Base-by-base conservation (phyloP, 2,797 vertebrate species). In the Danio choprae region DNA sequence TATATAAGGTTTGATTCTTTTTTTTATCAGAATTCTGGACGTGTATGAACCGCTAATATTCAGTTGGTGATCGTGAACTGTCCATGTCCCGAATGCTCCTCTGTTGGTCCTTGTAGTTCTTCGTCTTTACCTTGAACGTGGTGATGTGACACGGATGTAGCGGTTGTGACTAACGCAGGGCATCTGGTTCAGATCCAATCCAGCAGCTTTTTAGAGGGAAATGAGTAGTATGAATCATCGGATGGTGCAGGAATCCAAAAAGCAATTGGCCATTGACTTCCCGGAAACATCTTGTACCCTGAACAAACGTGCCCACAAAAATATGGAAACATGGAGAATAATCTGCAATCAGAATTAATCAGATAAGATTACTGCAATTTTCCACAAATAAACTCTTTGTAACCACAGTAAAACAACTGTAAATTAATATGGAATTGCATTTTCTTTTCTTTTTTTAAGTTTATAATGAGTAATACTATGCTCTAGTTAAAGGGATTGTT, bases 131-230 rank as follows among this genome's bases (percentile, higher is more conserved):
- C 7, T 48, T 67, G 18, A 51, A 13, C 29, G 12, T 0, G 41
- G 12, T 0, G 41, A 60, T 43, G 62, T 58, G 62, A 58, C 64
- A 56, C 5, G 29, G 16, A 77, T 53, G 65, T 36, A 4, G 44
- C 12, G 29, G 36, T 69, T 78, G 16, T 78, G 76, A 78, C 65
- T 78, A 60, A 78, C 46, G 44, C 55, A n/a, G 12, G 12, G 9
- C 65, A 70, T 70, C 55, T 78, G 76, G 67, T 79, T 71, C 56
- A 51, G 44, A 71, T 79, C 46, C 67, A 71, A 36, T 78, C 56
- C 18, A n/a, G 3, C 44, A 46, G 44, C 43, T 9, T 11, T 69
- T 70, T n/a, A 60, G 41, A n/a, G 38, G 44, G 56, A 70, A 62
- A 79, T 63, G 2, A 60, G 22, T 60, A 7, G 55, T 63, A 71